phyloP scores from a whole-genome alignment of 2,113 vertebrate genomes.

The Bujurquina vittata region DNA sequence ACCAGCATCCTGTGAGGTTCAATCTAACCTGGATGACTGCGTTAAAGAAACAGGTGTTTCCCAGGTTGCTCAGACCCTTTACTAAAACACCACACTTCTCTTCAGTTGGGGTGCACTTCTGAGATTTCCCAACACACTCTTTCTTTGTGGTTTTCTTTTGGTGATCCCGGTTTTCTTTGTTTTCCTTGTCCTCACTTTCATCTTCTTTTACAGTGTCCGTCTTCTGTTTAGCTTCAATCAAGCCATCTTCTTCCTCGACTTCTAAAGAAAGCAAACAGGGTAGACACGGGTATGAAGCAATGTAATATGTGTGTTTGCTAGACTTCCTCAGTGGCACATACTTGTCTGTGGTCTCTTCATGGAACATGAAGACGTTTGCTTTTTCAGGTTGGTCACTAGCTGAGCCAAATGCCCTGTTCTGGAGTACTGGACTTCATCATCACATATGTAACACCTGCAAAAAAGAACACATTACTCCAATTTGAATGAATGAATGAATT shows the following conservation, averaged over 20 bases:
- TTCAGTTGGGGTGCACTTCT: slow-evolving; percentile 52
- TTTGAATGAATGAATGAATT: too few relatives aligned
- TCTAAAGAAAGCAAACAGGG: slow-evolving; percentile 30
- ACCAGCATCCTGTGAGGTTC: background rate
- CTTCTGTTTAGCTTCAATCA: slow-evolving; percentile 39
- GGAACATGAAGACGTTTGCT: slow-evolving; percentile 74
- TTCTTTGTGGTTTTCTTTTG: slow-evolving; percentile 78
- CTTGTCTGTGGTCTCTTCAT: slow-evolving; percentile 73
- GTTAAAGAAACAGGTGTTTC: slow-evolving; percentile 98
- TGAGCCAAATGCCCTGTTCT: slow-evolving; percentile 88
- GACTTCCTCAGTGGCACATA: slow-evolving; percentile 62
- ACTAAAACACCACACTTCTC: slow-evolving; percentile 77
- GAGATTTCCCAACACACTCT: slow-evolving; percentile 70
- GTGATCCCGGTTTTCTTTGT: slow-evolving; percentile 78
- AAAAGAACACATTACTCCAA: background rate
- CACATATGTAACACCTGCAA: slow-evolving; percentile 93
- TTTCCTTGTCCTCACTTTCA: slow-evolving; percentile 70
- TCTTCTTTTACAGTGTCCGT: slow-evolving; percentile 42
- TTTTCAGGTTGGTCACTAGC: slow-evolving; percentile 87
- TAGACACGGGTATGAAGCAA: background rate
- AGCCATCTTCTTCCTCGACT: slow-evolving; percentile 54
- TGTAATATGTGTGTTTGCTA: background rate
- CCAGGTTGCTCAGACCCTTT: slow-evolving; percentile 94
- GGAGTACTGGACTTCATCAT: slow-evolving; percentile 87
- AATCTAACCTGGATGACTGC: slow-evolving; percentile 93